Percentiles rank a stretch among this genome's conserved stretches.
Conservation (phyloP, 1,140 invertebrate species). For the Himalopsyche phryganea region DNA sequence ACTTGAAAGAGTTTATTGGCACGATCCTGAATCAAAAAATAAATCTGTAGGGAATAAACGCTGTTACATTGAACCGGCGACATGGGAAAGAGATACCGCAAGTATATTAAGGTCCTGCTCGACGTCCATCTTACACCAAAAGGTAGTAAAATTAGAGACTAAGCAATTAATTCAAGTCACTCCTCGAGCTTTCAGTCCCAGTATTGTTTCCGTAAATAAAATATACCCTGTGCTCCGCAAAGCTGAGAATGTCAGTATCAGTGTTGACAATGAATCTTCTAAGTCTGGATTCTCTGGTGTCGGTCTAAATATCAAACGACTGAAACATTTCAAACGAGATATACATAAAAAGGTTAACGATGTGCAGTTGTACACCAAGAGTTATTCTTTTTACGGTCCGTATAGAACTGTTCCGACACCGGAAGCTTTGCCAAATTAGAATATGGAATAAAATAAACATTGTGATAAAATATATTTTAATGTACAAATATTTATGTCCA, state of each 20-base stretch:
- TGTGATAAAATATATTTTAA: too few species aligned
- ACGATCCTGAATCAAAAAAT: slow-evolving; percentile 33
- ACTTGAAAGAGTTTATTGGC: slow-evolving; percentile 30
- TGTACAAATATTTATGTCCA: too few species aligned
- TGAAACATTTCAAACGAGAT: slow-evolving; percentile 27
- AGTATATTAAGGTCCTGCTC: slow-evolving; percentile 29
- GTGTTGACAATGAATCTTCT: slow-evolving; percentile 16
- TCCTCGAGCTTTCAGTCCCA: slow-evolving; percentile 31
- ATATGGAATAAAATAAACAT: too few species aligned
- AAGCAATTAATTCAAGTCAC: slow-evolving; percentile 27
- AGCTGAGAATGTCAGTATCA: background rate
- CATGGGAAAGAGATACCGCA: slow-evolving; percentile 42
- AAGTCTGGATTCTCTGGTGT: slow-evolving; percentile 17
- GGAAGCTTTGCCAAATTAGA: background rate
- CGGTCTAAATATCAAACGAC: slow-evolving; percentile 26
- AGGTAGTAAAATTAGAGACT: slow-evolving; percentile 8
- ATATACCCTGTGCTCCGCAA: slow-evolving; percentile 41
- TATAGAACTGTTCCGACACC: slow-evolving; percentile 9
- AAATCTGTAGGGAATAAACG: slow-evolving; percentile 53
- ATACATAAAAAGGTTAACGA: slow-evolving; percentile 11
- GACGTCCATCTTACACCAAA: slow-evolving; percentile 17
- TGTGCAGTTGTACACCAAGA: background rate
- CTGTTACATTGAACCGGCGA: slow-evolving; percentile 50
- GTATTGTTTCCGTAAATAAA: slow-evolving; percentile 39
- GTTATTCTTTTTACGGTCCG: slow-evolving; percentile 1